Base-by-base conservation (phyloP, 2,113 vertebrate genomes). In the Peromyscus polionotus region DNA sequence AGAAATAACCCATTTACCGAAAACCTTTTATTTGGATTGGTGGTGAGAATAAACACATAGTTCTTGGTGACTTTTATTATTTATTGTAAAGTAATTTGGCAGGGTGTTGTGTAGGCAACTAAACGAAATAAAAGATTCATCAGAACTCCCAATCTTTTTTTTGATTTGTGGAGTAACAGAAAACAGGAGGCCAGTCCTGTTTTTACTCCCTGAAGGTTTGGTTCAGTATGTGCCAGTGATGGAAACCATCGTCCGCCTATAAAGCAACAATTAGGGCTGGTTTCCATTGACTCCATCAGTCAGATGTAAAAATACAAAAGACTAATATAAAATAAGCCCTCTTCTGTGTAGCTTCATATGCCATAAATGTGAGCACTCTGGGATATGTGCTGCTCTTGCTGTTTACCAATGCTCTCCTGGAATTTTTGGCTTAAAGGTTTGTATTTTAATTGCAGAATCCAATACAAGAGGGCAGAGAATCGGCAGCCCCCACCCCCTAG, bases 221-320 rank as follows among this genome's bases (percentile, higher is more conserved):
- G 97, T 98, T 98, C 98, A 98, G 97, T 98, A 98, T 80, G 98
- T 99, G 98, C 98, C 98, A 98, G 88, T 98, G 98, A 99, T 97
- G 98, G 98, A 98, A 99, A 99, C 98, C 98, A 99, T 97, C 96
- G 94, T 97, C 96, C 70, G 93, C 98, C 98, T 98, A 98, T 98
- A 99, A 98, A 98, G 97, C 97, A 98, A 98, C 98, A 98, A 98
- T 98, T 98, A 98, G 94, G 97, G 59, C 93, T 97, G 97, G 97
- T 98, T 98, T 98, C 98, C 98, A 98, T 96, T 96, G 98, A 98
- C 97, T 98, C 98, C 97, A 95, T 98, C 98, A 98, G 98, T 94
- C 97, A 97, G 98, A 98, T 75, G 79, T 81, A 98, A 92, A 93
- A 97, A 97, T 91, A 96, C 97, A 98, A 97, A 95, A 86, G 92